Evolutionary conservation across 2,113 vertebrate species (phyloP).

Genomic region (Chlamydotis undulata): DNA sequence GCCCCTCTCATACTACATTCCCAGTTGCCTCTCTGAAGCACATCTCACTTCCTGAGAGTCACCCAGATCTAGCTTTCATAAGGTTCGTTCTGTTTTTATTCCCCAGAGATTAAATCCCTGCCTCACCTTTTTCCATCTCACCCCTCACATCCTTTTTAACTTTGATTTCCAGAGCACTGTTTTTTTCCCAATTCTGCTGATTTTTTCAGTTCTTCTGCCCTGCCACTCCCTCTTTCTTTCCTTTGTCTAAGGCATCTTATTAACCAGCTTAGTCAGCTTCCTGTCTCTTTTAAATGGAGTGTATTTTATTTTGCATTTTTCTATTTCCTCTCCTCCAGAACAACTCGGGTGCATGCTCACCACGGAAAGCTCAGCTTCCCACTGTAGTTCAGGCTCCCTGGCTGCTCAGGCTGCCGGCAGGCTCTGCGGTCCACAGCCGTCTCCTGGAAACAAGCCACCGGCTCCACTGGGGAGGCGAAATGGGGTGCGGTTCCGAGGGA

Average conservation of each 20-base stretch:
- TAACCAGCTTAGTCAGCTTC: slow-evolving; percentile 18
- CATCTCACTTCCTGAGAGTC: not conserved
- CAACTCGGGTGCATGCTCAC: not conserved
- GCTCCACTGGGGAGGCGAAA: accelerated
- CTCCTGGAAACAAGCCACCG: not conserved
- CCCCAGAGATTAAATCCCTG: not conserved
- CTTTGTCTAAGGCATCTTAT: not conserved
- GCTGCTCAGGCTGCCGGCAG: not conserved
- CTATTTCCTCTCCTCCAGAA: not conserved
- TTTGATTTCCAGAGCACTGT: not conserved
- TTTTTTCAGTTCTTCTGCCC: not conserved
- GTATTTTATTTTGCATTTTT: not conserved
- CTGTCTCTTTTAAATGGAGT: not conserved
- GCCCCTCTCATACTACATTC: not conserved
- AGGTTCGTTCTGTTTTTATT: not conserved
- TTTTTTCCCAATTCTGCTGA: not conserved
- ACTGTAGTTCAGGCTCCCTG: not conserved
- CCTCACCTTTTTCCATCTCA: not conserved
- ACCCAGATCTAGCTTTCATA: not conserved
- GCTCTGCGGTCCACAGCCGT: not conserved
- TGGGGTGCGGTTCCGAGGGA: not conserved
- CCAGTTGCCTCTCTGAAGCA: not conserved
- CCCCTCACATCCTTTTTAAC: not conserved
- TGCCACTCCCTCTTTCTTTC: not conserved
- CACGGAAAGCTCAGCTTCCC: not conserved